Evolutionary conservation across 2,113 vertebrate genomes (phyloP).

Genomic region (Ivindomyrus marchei): DNA sequence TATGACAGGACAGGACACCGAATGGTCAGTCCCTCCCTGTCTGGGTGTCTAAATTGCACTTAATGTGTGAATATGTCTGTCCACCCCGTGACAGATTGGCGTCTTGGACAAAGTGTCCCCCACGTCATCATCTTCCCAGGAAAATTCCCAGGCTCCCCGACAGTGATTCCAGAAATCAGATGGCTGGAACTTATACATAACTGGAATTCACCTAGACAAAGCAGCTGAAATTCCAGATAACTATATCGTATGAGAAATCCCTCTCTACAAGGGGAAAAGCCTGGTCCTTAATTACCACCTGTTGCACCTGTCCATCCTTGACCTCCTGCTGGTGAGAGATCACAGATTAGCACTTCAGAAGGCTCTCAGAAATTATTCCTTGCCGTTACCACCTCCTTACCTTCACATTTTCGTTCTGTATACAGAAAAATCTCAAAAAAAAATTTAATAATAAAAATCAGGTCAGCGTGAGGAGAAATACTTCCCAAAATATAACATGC

Average conservation of each 20-base stretch:
- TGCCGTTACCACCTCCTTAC: not conserved
- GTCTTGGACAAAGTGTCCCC: not conserved
- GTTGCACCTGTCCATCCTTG: not conserved
- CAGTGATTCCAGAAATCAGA: not conserved
- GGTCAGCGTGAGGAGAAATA: not conserved
- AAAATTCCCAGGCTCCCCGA: not conserved
- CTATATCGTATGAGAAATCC: not conserved
- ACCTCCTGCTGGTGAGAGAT: not conserved
- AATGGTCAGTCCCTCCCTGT: not conserved
- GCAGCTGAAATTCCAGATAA: not conserved
- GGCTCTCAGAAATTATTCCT: not conserved
- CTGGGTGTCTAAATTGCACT: not conserved
- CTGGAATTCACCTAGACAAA: not conserved
- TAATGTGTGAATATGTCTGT: not conserved
- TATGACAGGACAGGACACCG: not conserved
- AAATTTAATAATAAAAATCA: not conserved
- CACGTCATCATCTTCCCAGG: not conserved
- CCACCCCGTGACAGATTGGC: not conserved
- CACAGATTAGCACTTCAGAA: not conserved
- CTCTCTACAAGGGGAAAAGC: not conserved
- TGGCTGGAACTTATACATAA: not conserved
- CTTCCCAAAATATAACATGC: not conserved
- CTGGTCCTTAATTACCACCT: not conserved
- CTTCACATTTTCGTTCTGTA: not conserved
- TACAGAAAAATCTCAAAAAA: not conserved